These are phyloP conservation scores for Pardosa pseudoannulata DNA, from an alignment of 2,888 invertebrate species.

Conservation along the genomic window DNA sequence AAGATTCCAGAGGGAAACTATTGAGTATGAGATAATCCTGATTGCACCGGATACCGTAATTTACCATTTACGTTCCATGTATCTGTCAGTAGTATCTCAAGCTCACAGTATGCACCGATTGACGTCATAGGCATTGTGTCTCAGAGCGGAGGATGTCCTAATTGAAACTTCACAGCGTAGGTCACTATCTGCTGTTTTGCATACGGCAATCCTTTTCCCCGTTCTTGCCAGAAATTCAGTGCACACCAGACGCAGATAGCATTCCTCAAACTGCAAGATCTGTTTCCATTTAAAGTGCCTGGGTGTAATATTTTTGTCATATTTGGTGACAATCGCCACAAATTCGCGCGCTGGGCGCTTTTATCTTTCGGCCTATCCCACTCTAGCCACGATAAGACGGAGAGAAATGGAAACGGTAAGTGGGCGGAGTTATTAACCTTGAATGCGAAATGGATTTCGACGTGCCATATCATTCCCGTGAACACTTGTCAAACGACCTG, in stretches of 20 bases:
- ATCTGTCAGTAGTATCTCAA: too few relatives aligned
- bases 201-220: neutral
- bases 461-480: neutral
- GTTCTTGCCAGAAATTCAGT: neutral
- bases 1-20: too few relatives aligned
- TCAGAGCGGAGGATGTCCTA: neutral
- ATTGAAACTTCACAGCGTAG: neutral
- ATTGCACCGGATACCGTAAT: too few relatives aligned
- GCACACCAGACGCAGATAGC: neutral
- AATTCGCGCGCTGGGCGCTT: neutral
- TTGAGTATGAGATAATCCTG: too few relatives aligned
- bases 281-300: conserved; percentile 5
- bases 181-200: neutral
- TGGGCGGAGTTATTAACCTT: conserved; percentile 13
- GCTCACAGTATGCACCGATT: too few relatives aligned
- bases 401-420: neutral
- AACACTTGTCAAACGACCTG: neutral
- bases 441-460: neutral
- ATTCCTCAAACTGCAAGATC: neutral
- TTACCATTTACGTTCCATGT: too few relatives aligned
- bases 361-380: neutral
- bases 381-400: neutral
- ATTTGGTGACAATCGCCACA: neutral
- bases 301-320: neutral
- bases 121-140: too few relatives aligned